Base-by-base conservation (phyloP, 1,140 invertebrate genomes). In the Drosophila yakuba region DNA sequence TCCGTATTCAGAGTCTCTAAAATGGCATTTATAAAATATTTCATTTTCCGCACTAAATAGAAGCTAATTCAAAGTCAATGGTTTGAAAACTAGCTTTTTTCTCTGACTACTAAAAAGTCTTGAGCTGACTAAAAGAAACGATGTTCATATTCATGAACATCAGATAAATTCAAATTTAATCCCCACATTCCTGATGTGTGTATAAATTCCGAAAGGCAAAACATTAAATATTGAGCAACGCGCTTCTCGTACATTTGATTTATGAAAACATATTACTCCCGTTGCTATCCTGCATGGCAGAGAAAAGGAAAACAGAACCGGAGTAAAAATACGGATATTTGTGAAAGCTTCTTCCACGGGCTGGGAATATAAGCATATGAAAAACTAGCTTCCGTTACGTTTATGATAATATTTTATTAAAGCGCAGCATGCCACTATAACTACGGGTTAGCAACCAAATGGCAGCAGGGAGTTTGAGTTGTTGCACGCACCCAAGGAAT, bases 401-500 rank as follows among this genome's bases (percentile, higher is more conserved):
- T 89, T 88, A 88, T 90, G 76, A 88, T 88, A 88, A 88, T 88
- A 88, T 88, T 89, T 88, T 88, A 88, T 88, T 88, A 80, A 89
- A 78, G 75, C 74, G 64, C 75, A 71, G 74, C 64, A 78, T 71
- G 64, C 64, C 74, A 77, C 74, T 69, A 68, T 59, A 77, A 69
- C 55, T 55, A 51, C 38, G 57, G 52, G 71, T 74, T 62, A 47
- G 50, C 56, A 36, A 58, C 47, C 41, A 32, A 41, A 71, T 43
- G 50, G 57, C 39, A 38, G 35, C 10, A 32, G 32, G 35, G 12
- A 32, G 32, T 32, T 32, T 32, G 28, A 23, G 44, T 43, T 41
- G 44, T 43, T 41, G 52, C 52, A 72, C 66, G 67, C 67, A 68
- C 64, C 64, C 60, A 43, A 36, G 28, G 60, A 36, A 7, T 28